Conservation (phyloP, 1,140 invertebrate species). For the Eueides isabella region DNA sequence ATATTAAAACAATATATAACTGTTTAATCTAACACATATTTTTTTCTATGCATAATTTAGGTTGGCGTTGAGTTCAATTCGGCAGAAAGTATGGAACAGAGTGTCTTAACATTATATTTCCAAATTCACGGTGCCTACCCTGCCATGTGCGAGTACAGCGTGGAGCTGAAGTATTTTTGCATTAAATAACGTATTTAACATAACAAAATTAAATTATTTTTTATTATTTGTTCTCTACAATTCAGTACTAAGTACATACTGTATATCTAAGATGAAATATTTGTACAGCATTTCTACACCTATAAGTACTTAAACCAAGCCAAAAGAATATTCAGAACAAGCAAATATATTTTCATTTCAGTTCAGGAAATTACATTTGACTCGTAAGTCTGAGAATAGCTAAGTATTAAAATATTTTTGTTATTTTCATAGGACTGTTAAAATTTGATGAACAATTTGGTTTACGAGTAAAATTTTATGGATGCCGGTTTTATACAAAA, state of each 20-base stretch:
- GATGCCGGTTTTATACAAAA: background rate
- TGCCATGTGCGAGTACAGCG: no score
- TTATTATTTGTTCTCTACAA: background rate
- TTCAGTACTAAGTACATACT: background rate
- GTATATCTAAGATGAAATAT: background rate
- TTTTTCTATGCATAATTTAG: no score
- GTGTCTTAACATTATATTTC: no score
- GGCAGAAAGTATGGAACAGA: no score
- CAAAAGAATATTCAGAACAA: background rate
- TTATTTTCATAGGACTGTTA: conserved; percentile 10
- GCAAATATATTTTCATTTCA: background rate
- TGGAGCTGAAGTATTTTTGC: no score
- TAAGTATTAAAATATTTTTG: background rate
- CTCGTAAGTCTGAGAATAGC: background rate
- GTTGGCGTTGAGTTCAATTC: no score
- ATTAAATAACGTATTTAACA: no score
- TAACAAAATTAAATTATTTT: no score
- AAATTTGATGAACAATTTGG: background rate
- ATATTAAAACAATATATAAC: no score
- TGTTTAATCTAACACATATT: no score
- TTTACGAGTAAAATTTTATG: background rate
- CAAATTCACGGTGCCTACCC: no score
- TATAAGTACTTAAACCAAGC: background rate
- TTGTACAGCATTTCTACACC: background rate
- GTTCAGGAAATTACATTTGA: conserved; percentile 3